Base-by-base conservation (phyloP, 35 echinoderm and acorn worm genomes). In the Apostichopus parvimensis region DNA sequence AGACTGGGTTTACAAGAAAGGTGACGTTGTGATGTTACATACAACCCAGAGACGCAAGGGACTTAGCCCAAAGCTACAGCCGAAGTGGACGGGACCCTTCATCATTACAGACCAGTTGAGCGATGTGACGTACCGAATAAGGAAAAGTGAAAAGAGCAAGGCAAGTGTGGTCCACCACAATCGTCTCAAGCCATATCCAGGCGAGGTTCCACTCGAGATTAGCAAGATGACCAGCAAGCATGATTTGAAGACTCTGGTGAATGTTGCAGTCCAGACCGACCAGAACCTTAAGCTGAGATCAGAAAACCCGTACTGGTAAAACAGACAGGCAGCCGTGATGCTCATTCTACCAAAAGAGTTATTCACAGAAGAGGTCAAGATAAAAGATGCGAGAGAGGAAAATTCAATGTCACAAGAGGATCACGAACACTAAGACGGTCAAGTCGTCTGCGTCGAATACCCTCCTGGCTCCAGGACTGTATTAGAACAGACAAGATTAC, bases 151-250 rank as follows among this genome's bases (percentile, higher is more conserved):
- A 7, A 65, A 21, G 73, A 88, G 20, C 57, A 28, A 1, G 26
- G 26, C 86, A n/a, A 88, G 61, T 11, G 13, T 88, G 23, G 86
- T 88, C 15, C 86, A 88, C 68, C n/a, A n/a, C n/a, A n/a, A n/a
- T n/a, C n/a, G n/a, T n/a, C n/a, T n/a, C n/a, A n/a, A n/a, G 23
- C 18, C 86, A 15, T 65, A 88, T 26, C 28, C 25, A 6, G 11
- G 78, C 6, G 78, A 80, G 45, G 12, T 12, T 24, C 24, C 24
- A 26, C 78, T 53, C 0, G n/a, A 65, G 61, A 10, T 65, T 10
- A 65, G 14, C 61, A 10, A 14, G 61, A 65, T 65, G 61, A 65
- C 14, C 61, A 8, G 0, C 8, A 65, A 65, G 61, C 61, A 65
- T 0, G 61, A 65, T 28, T 28, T 28, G 26, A 28, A 28, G 26